These are phyloP conservation scores for Sphyrna mokarran DNA, from an alignment of 2,113 vertebrate genomes.

Conservation along the genomic window DNA sequence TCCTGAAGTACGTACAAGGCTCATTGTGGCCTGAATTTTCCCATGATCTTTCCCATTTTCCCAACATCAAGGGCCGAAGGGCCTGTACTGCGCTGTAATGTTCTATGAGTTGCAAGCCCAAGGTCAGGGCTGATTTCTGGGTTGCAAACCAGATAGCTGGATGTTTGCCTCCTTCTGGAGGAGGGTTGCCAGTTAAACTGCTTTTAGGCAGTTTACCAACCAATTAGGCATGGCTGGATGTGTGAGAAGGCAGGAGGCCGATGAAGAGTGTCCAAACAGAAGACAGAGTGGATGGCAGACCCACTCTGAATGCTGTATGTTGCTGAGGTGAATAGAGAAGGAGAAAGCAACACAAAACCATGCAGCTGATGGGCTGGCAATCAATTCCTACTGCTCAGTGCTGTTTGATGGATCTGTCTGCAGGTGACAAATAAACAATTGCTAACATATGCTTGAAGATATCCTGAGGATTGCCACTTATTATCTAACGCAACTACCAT, in stretches of 20 bases:
- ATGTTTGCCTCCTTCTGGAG: no score
- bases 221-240: no score
- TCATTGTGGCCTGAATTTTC: no score
- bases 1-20: no score
- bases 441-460: background rate
- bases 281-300: background rate
- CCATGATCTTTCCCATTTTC: no score
- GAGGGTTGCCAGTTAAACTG: no score
- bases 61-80: no score
- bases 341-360: background rate
- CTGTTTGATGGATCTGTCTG: background rate
- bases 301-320: background rate
- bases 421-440: background rate
- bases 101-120: no score
- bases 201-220: no score
- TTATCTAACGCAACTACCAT: background rate
- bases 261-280: background rate
- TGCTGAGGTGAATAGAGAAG: background rate
- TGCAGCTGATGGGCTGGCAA: background rate
- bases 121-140: no score
- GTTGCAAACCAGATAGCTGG: no score
- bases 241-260: background rate
- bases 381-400: background rate
- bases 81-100: no score
- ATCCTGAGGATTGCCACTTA: background rate